Percentiles rank a stretch among this genome's conserved stretches.
phyloP scores from a whole-genome alignment of 2,888 invertebrate genomes.

The Rhagonycha lutea region DNA sequence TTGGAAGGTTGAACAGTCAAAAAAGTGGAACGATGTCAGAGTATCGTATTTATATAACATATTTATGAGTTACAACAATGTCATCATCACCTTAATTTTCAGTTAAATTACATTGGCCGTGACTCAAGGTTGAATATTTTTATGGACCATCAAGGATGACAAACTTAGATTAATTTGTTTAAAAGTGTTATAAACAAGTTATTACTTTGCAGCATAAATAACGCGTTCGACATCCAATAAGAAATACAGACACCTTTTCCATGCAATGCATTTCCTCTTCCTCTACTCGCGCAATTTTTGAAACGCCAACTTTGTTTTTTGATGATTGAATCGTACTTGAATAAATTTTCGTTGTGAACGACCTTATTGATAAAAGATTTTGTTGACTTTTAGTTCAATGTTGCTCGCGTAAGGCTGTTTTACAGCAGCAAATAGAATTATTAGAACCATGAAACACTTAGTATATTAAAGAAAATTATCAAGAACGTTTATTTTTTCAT shows the following conservation, averaged over 20 bases:
- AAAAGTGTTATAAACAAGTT: neutral
- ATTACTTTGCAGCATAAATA: neutral
- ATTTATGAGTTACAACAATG: conserved; percentile 15
- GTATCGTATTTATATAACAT: neutral
- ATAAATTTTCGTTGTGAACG: neutral
- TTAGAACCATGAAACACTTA: conserved; percentile 24
- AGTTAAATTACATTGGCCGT: conserved; percentile 33
- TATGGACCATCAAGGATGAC: conserved; percentile 27
- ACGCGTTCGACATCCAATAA: neutral
- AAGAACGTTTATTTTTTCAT: conserved; percentile 11
- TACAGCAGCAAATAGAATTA: conserved; percentile 11
- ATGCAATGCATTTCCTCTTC: neutral
- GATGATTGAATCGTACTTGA: neutral
- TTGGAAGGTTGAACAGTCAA: neutral
- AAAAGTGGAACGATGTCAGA: neutral
- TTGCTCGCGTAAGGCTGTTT: conserved; percentile 12
- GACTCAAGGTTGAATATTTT: conserved; percentile 32
- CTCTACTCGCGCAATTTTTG: neutral
- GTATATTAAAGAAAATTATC: conserved; percentile 3
- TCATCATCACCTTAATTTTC: conserved; percentile 29
- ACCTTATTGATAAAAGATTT: conserved; percentile 24
- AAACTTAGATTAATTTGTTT: neutral
- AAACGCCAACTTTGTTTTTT: neutral
- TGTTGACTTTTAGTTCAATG: conserved; percentile 22
- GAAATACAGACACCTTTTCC: neutral